Evolutionary conservation across 2,113 vertebrate genomes (phyloP), one percentile per base, ranked within the genome.

Genomic region (Tyto alba): DNA sequence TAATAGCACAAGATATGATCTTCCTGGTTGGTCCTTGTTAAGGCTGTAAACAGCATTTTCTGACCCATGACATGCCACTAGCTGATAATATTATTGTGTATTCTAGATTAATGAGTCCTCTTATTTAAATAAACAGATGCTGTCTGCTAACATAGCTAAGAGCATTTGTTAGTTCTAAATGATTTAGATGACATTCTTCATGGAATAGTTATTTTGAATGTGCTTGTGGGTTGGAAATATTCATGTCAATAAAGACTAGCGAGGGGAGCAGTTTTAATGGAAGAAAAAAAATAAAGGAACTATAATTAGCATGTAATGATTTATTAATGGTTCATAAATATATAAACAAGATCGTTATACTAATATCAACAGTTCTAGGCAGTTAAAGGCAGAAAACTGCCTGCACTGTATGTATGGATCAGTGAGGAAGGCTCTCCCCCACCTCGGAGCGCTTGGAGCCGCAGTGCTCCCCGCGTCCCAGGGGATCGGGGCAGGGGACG

Each of bases 251-350:
- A 16, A 89, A 88, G 88, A 75, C 36, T 56, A 92, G 80, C 40
- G 48, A 90, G 75, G 48, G 79, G 60, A 95, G 62, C 76, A 75
- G 69, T 62, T 91, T 9, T 13, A 55, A 72, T 84, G 52, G 76
- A 68, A 84, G 41, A 69, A 40, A n/a, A 47, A 83, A 53, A 52
- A 40, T 36, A 76, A 71, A 90, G 55, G 75, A 23, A 66, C 68
- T 62, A 52, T 19, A 79, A 79, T 92, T 73, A 82, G 66, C 48
- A 76, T 41, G 89, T 95, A 82, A 96, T 93, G 95, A 90, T 82
- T 97, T 96, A 94, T 93, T 85, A 76, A 91, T 83, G 82, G 48
- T 79, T 94, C 79, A 59, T 85, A 87, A 92, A 87, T 90, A 81
- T 41, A 67, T 82, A 32, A 96, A 86, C 10, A 45, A 72, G 76